Base-by-base conservation (phyloP, 2,888 invertebrate species). In the Tipula confusa region DNA sequence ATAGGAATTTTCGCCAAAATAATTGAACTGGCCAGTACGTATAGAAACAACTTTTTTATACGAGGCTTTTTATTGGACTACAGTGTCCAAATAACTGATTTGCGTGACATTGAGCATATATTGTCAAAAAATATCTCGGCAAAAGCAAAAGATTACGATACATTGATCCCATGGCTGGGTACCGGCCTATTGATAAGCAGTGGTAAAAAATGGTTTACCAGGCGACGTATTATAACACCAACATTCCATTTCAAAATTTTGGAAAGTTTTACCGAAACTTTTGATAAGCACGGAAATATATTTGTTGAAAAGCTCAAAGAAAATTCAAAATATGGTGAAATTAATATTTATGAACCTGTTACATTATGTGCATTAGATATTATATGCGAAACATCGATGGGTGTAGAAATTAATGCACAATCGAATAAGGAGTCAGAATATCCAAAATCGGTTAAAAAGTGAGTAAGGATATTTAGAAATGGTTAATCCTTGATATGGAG, bases 351-450 rank as follows among this genome's bases (percentile, higher is more conserved):
- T 9, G 64, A 64, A n/a, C 64, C 64, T 18, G 24, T 64, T 24
- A 64, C 64, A 11, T 24, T 64, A 24, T 64, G 64, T 64, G 24
- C 64, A 64, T 64, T 64, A 24, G 64, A 64, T 9, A 64, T 64
- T 64, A 64, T 64, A 64, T 64, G 64, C 3, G 80, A 80, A 80
- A 80, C 80, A 7, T 29, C 80, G 11, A 80, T 80, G 80, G 80
- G 80, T 9, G 31, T 31, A n/a, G 31, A 29, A 29, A 31, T 31
- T 15, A 80, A 80, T 18, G 80, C 80, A 1, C 29, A 29, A 7
- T 1, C 6, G 4, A 29, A 29, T 29, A 29, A 29, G n/a, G n/a
- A 15, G n/a, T 80, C 80, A 13, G 31, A 80, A 15, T 80, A 80
- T 29, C n/a, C 31, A 7, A 29, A n/a, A 80, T 13, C 80, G 15